Conservation (phyloP, 2,113 vertebrate genomes). For the Podilymbus podiceps region DNA sequence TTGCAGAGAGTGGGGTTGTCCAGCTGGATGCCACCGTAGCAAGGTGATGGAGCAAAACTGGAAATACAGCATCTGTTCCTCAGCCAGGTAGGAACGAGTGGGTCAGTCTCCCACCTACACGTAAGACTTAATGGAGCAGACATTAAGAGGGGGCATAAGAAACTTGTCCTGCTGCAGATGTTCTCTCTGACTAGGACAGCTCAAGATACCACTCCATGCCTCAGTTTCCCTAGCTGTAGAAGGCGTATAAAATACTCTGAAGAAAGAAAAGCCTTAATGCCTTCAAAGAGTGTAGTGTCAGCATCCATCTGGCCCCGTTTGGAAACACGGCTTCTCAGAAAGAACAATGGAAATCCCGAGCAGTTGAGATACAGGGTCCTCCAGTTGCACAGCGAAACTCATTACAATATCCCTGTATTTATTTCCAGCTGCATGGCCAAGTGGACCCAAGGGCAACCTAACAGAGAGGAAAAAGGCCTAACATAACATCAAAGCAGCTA, state of each 20-base stretch:
- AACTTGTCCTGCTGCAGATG: not conserved
- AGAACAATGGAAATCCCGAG: conserved; percentile 46
- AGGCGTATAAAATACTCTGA: not conserved
- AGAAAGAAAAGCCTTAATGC: not conserved
- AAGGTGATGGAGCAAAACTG: not conserved
- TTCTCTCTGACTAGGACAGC: not conserved
- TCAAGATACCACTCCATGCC: not conserved
- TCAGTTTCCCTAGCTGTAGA: not conserved
- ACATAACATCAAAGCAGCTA: conserved; percentile 34
- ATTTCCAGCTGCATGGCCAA: conserved; percentile 49
- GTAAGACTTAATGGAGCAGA: not conserved
- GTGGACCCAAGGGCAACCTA: conserved; percentile 20
- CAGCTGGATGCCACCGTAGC: not conserved
- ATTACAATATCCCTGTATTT: conserved; percentile 32
- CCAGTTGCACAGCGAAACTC: conserved; percentile 23
- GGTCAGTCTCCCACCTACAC: not conserved
- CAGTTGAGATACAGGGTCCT: not conserved
- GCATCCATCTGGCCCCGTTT: conserved; percentile 13
- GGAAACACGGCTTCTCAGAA: not conserved
- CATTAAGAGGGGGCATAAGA: not conserved
- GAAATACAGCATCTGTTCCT: not conserved
- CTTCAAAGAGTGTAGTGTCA: conserved; percentile 19
- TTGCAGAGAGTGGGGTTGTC: not conserved
- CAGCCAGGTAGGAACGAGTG: not conserved
- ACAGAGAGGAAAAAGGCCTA: conserved; percentile 50